Evolutionary conservation across 2,888 invertebrate species (phyloP).

Genomic region (Drosophila prostipennis): DNA sequence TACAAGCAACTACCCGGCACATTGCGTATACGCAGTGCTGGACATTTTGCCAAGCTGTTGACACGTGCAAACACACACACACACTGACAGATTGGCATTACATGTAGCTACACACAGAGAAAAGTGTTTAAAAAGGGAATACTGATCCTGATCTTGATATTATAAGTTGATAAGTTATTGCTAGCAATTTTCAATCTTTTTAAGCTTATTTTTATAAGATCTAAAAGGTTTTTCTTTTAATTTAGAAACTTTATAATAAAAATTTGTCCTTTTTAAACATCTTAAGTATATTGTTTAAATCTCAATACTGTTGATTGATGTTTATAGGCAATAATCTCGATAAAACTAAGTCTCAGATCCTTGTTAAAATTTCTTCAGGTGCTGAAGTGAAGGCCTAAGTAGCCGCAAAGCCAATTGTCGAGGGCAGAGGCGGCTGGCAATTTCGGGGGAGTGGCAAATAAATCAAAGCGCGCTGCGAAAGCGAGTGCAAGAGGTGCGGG

Average conservation of each 20-base stretch:
- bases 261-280: no score
- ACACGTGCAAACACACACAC: constrained; percentile 54
- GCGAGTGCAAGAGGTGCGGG: constrained; percentile 53
- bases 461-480: constrained; percentile 63
- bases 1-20: constrained; percentile 34
- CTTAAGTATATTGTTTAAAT: no score
- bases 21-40: constrained; percentile 68
- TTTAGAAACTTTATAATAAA: no score
- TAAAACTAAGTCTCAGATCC: background rate
- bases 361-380: constrained; percentile 1
- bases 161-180: no score
- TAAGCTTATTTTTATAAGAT: no score
- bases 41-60: constrained; percentile 62
- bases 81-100: constrained; percentile 10
- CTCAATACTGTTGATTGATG: no score
- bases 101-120: background rate
- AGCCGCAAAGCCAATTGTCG: constrained; percentile 78
- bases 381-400: constrained; percentile 40
- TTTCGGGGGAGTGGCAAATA: constrained; percentile 55
- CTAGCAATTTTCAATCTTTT: no score
- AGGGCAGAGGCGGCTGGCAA: constrained; percentile 40
- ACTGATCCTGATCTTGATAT: no score
- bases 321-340: background rate
- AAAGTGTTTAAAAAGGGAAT: background rate
- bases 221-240: no score